Conservation (phyloP, 2,113 vertebrate genomes). For the Collichthys lucidus region DNA sequence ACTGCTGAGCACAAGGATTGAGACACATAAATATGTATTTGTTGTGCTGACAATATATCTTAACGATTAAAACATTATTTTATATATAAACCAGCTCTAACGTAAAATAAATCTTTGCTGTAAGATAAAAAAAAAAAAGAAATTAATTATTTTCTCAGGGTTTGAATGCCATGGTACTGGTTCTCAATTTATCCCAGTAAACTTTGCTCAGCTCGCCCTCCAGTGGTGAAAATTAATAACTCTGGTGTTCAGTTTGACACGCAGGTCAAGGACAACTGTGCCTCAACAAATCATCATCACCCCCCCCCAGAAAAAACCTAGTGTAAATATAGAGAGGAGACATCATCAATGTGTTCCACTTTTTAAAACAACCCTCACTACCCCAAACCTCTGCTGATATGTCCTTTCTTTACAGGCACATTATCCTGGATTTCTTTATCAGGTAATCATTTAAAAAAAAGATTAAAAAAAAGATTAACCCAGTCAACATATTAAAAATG, state of each 20-base stretch:
- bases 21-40: background rate
- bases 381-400: background rate
- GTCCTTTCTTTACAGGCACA: background rate
- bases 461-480: too few species aligned
- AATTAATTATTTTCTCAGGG: background rate
- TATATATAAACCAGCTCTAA: background rate
- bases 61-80: background rate
- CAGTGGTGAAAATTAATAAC: conserved; percentile 39
- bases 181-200: conserved; percentile 1
- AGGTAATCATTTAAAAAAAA: too few species aligned
- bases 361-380: background rate
- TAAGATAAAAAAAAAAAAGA: background rate
- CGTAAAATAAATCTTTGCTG: background rate
- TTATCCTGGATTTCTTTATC: background rate
- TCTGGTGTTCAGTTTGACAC: conserved; percentile 4
- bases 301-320: background rate
- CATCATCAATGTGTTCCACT: conserved; percentile 20
- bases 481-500: too few species aligned
- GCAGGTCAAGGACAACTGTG: conserved; percentile 17
- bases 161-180: background rate
- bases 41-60: background rate
- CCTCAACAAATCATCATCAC: background rate
- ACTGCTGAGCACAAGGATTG: background rate
- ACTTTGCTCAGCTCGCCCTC: conserved; percentile 35
- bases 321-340: conserved; percentile 27